Evolutionary conservation across 2,888 invertebrate species (phyloP), one percentile per base, ranked within the genome.

Genomic region (Tineola bisselliella): DNA sequence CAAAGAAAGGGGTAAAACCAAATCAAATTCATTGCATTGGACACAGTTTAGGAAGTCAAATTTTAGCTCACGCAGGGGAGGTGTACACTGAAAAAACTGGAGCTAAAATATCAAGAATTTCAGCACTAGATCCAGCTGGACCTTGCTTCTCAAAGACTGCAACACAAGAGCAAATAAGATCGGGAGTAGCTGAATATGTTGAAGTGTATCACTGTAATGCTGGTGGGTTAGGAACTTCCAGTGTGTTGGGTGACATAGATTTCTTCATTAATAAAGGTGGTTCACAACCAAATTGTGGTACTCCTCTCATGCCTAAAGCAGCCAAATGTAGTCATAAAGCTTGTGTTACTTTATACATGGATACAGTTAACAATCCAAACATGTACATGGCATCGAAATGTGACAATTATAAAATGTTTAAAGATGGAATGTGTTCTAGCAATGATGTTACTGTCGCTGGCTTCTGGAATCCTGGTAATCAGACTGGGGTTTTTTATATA

Each of bases 171-270:
- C 83, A 89, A 63, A 74, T 91, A 0, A 77, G 88, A 62, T 80
- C 84, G 38, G 83, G 84, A 1, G 88, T 90, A 17, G 91, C 88
- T 0, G 72, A 80, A 4, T 89, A 90, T 66, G 90, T 91, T 0
- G 90, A 90, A 70, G 84, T 88, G 0, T 84, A 90, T 64, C 91
- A 91, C 69, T 90, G 90, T 8, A 89, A 89, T 64, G 87, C 87
- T 48, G 90, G 89, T 2, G 83, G 82, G 0, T 70, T 89, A 11
- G 89, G 88, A 0, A 86, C 88, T 0, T 84, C 79, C 0, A 75
- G 81, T 30, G 84, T 88, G 0, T 66, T 89, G 17, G 90, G 88
- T 19, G 89, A 89, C 63, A 79, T 81, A 0, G 90, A 91, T 66
- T 89, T 90, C 72, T 89, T 84, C 67, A 86, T 90, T 10, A 89